phyloP scores from a whole-genome alignment of 1,140 invertebrate genomes.

The Octopus bimaculoides region DNA sequence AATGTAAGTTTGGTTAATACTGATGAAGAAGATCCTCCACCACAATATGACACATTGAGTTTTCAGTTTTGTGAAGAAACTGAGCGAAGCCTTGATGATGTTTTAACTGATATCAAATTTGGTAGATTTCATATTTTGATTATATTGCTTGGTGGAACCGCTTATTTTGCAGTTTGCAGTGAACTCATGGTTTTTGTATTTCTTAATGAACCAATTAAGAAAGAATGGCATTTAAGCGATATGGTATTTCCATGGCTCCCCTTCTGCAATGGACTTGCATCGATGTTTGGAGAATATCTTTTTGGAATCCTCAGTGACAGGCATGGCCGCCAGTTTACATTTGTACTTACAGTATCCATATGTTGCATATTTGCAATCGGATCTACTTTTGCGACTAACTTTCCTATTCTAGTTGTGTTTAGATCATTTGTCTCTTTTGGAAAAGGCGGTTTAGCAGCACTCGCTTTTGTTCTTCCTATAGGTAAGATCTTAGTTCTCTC shows the following conservation, averaged over 20 bases:
- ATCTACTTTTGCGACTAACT: constrained; percentile 39
- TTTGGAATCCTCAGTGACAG: constrained; percentile 44
- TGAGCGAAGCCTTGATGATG: constrained; percentile 34
- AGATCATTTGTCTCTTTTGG: constrained; percentile 40
- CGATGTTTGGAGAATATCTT: constrained; percentile 41
- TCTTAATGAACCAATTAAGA: constrained; percentile 39
- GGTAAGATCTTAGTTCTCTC: constrained; percentile 29
- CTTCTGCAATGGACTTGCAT: constrained; percentile 34
- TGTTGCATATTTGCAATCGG: constrained; percentile 37
- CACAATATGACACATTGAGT: constrained; percentile 1
- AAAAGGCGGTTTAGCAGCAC: constrained; percentile 40
- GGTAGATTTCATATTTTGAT: constrained; percentile 45
- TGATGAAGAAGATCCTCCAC: not conserved
- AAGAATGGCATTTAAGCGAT: constrained; percentile 40
- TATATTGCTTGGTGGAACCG: constrained; percentile 39
- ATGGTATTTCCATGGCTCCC: constrained; percentile 43
- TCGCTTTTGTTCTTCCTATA: constrained; percentile 43
- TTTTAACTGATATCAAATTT: constrained; percentile 39
- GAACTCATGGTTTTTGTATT: constrained; percentile 49
- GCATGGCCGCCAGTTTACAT: constrained; percentile 40
- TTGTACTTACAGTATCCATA: constrained; percentile 31
- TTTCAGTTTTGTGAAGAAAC: not conserved
- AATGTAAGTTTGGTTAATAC: not conserved
- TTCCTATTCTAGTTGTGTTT: constrained; percentile 36
- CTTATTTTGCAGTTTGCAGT: constrained; percentile 48